Base-by-base conservation (phyloP, 2,888 invertebrate genomes). In the Thera britannica region DNA sequence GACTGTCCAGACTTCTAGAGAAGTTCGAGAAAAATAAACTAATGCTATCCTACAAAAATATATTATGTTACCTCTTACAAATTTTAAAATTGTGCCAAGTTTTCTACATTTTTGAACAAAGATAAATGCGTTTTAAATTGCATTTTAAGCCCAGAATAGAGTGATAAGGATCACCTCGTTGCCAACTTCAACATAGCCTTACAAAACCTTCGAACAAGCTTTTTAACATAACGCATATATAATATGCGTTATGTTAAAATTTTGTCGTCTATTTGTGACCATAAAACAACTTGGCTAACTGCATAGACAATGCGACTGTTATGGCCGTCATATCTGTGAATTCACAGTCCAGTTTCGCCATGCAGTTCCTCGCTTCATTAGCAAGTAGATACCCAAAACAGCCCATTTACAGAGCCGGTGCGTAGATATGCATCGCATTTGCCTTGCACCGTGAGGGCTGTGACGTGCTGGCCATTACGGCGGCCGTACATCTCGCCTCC, bases 381-480 rank as follows among this genome's bases (percentile, higher is more conserved):
- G 91, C 89, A 90, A 92, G 88, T 88, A 88, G 91, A 92, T 92
- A 88, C 89, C 92, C 90, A 89, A 93, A 93, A 92, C 90, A 88
- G 89, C 80, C 90, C 90, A 91, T 92, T 92, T 92, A 90, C 89
- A 88, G 88, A 89, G 88, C 85, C 88, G 80, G 88, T 89, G 88
- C 83, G 84, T 87, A 89, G 93, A 93, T 93, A 93, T 90, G 91
- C 86, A 93, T 93, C 93, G 81, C 84, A 74, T 83, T 87, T 85
- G 87, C 85, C 84, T 84, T 87, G 88, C 87, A 86, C 78, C 78
- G 83, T 79, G 83, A 83, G 88, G 83, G 81, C 82, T 87, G 88
- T 90, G 92, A 90, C 91, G 89, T 85, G 88, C 81, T 75, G 84
- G 83, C 90, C 89, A 92, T 92, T 93, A 93, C 88, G 86, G 81